These are phyloP conservation scores for Prenolepis imparis DNA, from an alignment of 2,888 invertebrate genomes.

Conservation along the genomic window DNA sequence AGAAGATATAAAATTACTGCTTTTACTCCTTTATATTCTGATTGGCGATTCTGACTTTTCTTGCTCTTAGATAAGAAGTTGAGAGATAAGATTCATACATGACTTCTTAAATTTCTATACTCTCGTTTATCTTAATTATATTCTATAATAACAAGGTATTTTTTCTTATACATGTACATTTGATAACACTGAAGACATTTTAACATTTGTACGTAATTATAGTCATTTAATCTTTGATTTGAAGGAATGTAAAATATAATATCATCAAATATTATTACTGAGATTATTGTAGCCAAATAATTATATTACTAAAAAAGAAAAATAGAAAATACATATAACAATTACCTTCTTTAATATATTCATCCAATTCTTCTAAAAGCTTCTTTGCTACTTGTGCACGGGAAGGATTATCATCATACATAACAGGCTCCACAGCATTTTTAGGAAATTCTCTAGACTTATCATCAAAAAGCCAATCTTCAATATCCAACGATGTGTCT, in stretches of 20 bases:
- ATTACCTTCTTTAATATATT: conserved; percentile 90
- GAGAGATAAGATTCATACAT: conserved; percentile 19
- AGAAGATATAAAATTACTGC: conserved; percentile 1
- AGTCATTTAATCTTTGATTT: background rate
- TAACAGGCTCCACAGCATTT: conserved; percentile 73
- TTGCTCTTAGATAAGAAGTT: conserved; percentile 23
- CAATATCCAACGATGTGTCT: conserved; percentile 82
- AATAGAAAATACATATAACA: background rate
- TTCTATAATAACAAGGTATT: background rate
- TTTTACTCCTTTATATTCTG: conserved; percentile 5
- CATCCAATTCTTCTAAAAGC: conserved; percentile 90
- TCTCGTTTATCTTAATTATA: conserved; percentile 9
- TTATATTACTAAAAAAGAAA: background rate
- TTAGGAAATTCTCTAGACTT: conserved; percentile 75
- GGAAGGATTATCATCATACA: conserved; percentile 79
- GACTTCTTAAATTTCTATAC: background rate
- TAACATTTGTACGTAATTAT: background rate
- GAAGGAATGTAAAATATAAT: background rate
- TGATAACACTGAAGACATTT: background rate
- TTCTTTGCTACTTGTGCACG: conserved; percentile 89
- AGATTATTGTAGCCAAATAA: background rate
- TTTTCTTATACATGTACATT: background rate
- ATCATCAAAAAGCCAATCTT: conserved; percentile 83
- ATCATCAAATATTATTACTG: background rate
- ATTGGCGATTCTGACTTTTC: conserved; percentile 16